Evolutionary conservation across 1,140 invertebrate species (phyloP), one percentile per base, ranked within the genome.

Genomic region (Heliothis subflexa): DNA sequence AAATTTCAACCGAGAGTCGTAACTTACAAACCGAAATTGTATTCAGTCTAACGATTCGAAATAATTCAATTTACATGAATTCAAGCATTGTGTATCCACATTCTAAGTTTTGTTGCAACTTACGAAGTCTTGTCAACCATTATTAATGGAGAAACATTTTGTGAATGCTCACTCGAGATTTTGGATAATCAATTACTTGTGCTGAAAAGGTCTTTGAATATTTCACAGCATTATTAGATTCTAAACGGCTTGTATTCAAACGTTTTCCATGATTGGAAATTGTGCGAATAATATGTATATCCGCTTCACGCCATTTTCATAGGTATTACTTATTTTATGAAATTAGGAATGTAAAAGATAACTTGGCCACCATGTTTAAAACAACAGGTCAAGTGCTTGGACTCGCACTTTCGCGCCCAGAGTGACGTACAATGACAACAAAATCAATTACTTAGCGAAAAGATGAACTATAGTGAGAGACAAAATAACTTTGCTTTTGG

Each of bases 181-280:
- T 70, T 55, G 33, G 33, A 40, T 54, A 71, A 71, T 71, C 50
- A 71, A 71, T 71, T 55, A 55, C 68, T 71, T 45, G 50, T 55
- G 50, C 33, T 28, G 68, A 70, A 70, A 33, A 52, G 49, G 50
- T 40, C 12, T n/a, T 25, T 47, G 21, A 49, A 70, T 70, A 70
- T 21, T 70, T n/a, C 50, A 3, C 11, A 33, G 33, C 62, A 16
- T 14, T 21, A 66, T 66, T n/a, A n/a, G 25, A 5, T 21, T 52
- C 3, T 18, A 18, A 54, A 55, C 50, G 50, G 10, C 14, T 50
- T 55, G 50, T 55, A 55, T 55, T 33, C 50, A 16, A 54, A 71
- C 40, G 47, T 49, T 71, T 33, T 33, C 16, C 13, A 33, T 33
- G 54, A 71, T 71, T 71, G 25, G 1, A 50, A 71, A 5, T 71